These are phyloP conservation scores for Saxicola maurus DNA, from an alignment of 2,797 vertebrate species.

Conservation along the genomic window DNA sequence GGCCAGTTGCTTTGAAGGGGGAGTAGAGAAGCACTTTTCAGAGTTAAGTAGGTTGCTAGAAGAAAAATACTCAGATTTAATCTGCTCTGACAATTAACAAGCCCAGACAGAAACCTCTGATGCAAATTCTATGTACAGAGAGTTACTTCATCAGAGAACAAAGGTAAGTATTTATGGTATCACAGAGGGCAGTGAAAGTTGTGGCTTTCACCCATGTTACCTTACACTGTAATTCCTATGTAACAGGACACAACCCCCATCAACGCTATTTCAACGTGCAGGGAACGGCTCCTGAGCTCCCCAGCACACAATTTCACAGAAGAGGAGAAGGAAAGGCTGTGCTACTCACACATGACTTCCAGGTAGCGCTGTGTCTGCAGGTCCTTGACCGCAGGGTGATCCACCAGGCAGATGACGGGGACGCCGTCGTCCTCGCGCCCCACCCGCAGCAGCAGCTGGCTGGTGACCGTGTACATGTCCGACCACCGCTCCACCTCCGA, in stretches of 20 bases:
- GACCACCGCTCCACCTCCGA: conserved; percentile 89
- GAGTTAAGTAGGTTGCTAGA: background rate
- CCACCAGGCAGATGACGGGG: conserved; percentile 92
- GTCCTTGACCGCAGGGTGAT: conserved; percentile 95
- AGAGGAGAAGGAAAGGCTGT: background rate
- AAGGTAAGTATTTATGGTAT: background rate
- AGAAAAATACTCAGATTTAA: background rate
- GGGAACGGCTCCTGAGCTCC: background rate
- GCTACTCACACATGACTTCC: conserved; percentile 94
- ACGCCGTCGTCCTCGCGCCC: conserved; percentile 92
- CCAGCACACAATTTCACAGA: fast-evolving
- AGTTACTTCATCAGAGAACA: background rate
- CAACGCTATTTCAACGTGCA: fast-evolving
- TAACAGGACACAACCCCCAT: background rate
- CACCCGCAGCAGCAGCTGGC: conserved; percentile 88
- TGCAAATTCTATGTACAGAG: background rate
- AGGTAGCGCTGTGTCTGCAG: conserved; percentile 91
- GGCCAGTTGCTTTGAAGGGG: background rate
- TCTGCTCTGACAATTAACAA: background rate
- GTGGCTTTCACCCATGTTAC: background rate
- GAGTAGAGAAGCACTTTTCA: background rate
- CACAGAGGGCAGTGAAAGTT: background rate
- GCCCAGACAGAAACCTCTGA: background rate
- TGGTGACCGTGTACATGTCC: conserved; percentile 95
- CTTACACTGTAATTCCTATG: background rate